A percentile compares a stretch with the other conserved stretches of the same genome.
phyloP scores from a whole-genome alignment of 2,888 invertebrate species.

The Drosophila tripunctata region DNA sequence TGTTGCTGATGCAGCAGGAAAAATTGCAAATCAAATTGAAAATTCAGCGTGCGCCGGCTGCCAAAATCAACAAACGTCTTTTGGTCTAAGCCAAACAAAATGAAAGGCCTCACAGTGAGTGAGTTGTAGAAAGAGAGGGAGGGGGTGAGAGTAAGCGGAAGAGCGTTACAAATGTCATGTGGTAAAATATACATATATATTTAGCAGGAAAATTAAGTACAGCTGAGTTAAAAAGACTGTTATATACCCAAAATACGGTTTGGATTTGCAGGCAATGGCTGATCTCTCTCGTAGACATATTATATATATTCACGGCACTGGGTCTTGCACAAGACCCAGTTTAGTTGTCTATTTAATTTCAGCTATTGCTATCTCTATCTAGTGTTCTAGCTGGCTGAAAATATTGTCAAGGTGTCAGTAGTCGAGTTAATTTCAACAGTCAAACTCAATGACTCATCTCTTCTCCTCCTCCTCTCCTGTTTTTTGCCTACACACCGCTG shows the following conservation, averaged over 20 bases:
- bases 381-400: constrained; percentile 30
- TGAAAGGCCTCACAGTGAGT: background rate
- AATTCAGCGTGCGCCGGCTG: constrained; percentile 61
- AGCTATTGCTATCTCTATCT: background rate
- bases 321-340: no score
- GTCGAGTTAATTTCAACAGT: constrained; percentile 70
- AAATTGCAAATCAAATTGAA: constrained; percentile 60
- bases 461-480: no score
- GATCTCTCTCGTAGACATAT: no score
- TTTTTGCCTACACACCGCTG: no score
- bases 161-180: constrained; percentile 56
- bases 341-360: constrained; percentile 57
- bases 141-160: constrained; percentile 29
- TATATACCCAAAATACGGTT: background rate
- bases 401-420: constrained; percentile 77
- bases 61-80: constrained; percentile 75
- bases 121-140: background rate
- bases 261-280: no score
- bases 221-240: background rate
- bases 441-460: constrained; percentile 4
- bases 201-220: constrained; percentile 14
- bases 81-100: constrained; percentile 22
- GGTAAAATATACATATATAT: constrained; percentile 14
- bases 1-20: constrained; percentile 67
- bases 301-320: no score